Conservation (phyloP, 37 sponge, comb jelly and placozoan species). For the Hormiphora californensis region DNA sequence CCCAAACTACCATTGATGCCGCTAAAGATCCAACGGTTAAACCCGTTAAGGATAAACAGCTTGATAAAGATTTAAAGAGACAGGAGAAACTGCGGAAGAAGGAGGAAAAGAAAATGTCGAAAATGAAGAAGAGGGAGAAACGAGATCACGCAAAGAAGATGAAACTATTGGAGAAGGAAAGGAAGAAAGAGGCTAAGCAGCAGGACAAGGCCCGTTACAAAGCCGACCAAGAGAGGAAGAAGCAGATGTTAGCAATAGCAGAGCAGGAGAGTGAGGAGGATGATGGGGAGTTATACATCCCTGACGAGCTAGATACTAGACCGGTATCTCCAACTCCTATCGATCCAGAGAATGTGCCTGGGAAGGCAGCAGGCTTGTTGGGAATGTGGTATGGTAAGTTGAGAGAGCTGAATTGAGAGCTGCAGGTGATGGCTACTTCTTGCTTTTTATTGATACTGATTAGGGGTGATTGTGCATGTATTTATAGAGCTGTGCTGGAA, state of each 20-base stretch:
- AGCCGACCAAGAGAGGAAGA: neutral
- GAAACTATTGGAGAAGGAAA: neutral
- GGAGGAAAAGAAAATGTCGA: neutral
- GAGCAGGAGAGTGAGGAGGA: neutral
- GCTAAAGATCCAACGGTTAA: neutral
- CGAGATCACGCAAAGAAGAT: neutral
- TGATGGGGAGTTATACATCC: neutral
- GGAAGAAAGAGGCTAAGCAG: neutral
- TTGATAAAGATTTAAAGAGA: slow-evolving; percentile 22
- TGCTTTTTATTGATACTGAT: neutral
- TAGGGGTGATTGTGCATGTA: neutral
- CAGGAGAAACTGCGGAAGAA: neutral
- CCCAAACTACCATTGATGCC: neutral
- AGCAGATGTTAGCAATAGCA: neutral
- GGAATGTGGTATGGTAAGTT: slow-evolving; percentile 28
- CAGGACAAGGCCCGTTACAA: neutral
- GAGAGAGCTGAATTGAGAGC: neutral
- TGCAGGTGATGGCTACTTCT: neutral
- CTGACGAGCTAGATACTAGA: neutral
- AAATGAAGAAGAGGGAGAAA: neutral
- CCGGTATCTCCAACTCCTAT: neutral
- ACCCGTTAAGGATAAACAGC: neutral
- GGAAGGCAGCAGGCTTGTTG: neutral
- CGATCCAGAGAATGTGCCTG: neutral
- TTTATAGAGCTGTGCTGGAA: too few relatives aligned